Percentiles rank a stretch among this genome's conserved stretches.
phyloP scores from a whole-genome alignment of 2,113 vertebrate genomes.

The Oreochromis tanganicae region DNA sequence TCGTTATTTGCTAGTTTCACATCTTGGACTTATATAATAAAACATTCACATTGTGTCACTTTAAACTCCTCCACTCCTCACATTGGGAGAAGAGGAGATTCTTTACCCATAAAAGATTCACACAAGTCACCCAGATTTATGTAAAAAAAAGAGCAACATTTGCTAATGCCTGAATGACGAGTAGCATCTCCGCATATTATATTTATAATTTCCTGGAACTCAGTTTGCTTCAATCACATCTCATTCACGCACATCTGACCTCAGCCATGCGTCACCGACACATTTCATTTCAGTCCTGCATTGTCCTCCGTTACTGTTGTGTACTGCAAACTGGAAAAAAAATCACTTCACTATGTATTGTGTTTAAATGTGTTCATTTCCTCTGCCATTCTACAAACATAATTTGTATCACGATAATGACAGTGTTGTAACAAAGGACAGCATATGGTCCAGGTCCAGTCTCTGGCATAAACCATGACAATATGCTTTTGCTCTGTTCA shows the following conservation, averaged over 20 bases:
- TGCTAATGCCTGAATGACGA: not conserved
- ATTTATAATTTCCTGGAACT: not conserved
- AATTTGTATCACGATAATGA: slow-evolving; percentile 16
- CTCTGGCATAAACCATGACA: slow-evolving; percentile 3
- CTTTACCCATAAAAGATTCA: not conserved
- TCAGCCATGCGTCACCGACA: not conserved
- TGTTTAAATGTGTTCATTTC: not conserved
- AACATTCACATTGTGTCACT: not conserved
- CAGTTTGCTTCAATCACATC: not conserved
- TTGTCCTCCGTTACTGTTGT: not conserved
- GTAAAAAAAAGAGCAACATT: not conserved
- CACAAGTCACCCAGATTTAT: not conserved
- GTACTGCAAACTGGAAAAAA: not conserved
- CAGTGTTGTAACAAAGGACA: slow-evolving; percentile 14
- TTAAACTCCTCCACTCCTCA: not conserved
- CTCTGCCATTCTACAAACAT: not conserved
- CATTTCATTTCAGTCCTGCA: not conserved
- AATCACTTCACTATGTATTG: not conserved
- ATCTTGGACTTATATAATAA: not conserved
- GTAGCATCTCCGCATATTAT: not conserved
- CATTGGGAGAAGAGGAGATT: not conserved
- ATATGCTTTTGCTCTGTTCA: slow-evolving; percentile 25
- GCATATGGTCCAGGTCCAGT: slow-evolving; percentile 26
- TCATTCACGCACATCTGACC: slow-evolving; percentile 5
- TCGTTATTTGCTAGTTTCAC: not conserved